Evolutionary conservation across 1,140 invertebrate genomes (phyloP), one percentile per base, ranked within the genome.

Genomic region (Cryptotermes secundus): DNA sequence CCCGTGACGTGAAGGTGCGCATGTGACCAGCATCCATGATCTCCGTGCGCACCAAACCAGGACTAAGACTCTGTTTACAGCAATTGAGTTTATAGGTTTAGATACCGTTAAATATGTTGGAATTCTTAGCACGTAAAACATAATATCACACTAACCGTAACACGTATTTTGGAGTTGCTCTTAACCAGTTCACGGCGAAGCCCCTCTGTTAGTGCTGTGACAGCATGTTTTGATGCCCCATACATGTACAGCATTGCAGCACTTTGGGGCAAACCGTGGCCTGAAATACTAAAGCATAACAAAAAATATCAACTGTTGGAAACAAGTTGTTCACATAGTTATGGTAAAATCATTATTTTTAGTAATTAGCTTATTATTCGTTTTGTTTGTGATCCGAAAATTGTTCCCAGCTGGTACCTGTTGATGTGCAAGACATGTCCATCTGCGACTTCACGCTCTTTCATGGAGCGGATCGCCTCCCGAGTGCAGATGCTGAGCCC

Each of bases 381-480:
- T 12, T 59, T 1, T 19, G 26, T 22, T n/a, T 59, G 19, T 59
- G 24, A 7, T 59, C 38, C 9, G 2, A n/a, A n/a, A n/a, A n/a
- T n/a, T n/a, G n/a, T n/a, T n/a, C n/a, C n/a, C n/a, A n/a, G n/a
- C n/a, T n/a, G n/a, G n/a, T n/a, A 92, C 92, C 93, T 93, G 88
- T 93, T 94, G 45, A 95, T 90, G 85, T 94, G 91, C 82, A 95
- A 91, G 84, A 95, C 92, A 86, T 95, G 94, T 3, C 94, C 94
- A 86, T 92, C 91, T 86, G 93, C 91, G 16, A 93, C 89, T n/a
- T 89, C 87, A 31, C 91, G 89, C 85, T 91, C 90, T 83, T 89
- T 90, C 93, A 95, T 94, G 4, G 91, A 89, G 83, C 90, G 90
- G 3, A 94, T 88, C 9, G 92, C 90, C 85, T 93, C 89, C 45